These are phyloP conservation scores for Calonectris borealis DNA, from an alignment of 2,113 vertebrate genomes.

Conservation along the genomic window DNA sequence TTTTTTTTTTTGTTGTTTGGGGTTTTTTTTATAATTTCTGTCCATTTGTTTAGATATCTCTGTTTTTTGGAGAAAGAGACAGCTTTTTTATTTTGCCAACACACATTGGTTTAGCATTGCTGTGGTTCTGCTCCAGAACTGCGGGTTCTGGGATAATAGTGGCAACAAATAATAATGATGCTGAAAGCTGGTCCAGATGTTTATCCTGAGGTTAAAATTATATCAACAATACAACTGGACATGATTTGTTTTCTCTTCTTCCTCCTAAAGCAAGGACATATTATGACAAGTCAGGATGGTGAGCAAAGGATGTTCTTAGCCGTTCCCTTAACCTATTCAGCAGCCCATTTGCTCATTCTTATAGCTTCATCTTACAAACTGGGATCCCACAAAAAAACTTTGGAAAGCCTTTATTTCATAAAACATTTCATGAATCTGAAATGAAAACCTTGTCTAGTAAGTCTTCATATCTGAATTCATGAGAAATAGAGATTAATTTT, in stretches of 20 bases:
- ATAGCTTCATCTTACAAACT: background rate
- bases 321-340: background rate
- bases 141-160: background rate
- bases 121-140: background rate
- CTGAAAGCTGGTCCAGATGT: constrained; percentile 30
- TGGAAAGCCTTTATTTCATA: background rate
- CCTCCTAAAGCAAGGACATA: background rate
- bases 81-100: background rate
- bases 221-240: background rate
- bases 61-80: background rate
- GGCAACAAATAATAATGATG: background rate
- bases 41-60: background rate
- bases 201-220: constrained; percentile 40
- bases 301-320: background rate
- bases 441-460: background rate
- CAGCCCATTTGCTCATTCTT: background rate
- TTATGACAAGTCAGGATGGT: background rate
- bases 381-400: background rate
- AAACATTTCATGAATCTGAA: background rate
- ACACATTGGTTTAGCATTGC: background rate
- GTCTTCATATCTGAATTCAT: background rate
- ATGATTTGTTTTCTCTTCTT: constrained; percentile 27
- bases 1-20: background rate
- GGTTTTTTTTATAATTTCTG: background rate
- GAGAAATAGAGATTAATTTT: background rate